These are phyloP conservation scores for Recurvirostra avosetta DNA, from an alignment of 2,113 vertebrate genomes.

Conservation along the genomic window DNA sequence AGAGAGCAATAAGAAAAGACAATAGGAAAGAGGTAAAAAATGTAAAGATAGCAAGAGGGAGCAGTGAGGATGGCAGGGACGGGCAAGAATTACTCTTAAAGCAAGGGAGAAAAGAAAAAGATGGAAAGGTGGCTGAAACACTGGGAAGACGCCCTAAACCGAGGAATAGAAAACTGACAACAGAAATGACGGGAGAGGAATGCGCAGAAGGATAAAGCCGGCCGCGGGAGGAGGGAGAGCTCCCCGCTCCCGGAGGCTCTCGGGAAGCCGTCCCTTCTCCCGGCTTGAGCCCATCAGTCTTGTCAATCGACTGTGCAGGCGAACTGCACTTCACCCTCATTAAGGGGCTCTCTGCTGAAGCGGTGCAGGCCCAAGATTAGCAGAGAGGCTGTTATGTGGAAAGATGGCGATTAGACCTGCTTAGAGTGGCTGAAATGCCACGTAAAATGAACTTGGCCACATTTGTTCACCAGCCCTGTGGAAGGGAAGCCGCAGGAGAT, in stretches of 20 bases:
- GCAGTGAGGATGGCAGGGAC: neutral
- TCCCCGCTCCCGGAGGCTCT: neutral
- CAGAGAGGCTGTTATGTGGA: neutral
- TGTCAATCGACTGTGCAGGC: neutral
- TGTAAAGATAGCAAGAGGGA: neutral
- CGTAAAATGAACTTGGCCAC: neutral
- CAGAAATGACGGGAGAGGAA: neutral
- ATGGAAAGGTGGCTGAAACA: neutral
- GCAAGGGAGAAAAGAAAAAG: neutral
- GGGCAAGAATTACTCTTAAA: neutral
- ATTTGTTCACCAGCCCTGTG: neutral
- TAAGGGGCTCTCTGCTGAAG: neutral
- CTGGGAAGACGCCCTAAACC: neutral
- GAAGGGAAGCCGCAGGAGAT: neutral
- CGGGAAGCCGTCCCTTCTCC: neutral
- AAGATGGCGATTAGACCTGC: neutral
- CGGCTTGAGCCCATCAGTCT: constrained; percentile 29
- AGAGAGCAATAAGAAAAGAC: constrained; percentile 54
- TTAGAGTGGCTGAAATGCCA: neutral
- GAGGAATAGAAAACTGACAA: neutral
- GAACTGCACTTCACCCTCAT: constrained; percentile 38
- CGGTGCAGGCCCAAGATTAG: neutral
- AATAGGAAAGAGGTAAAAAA: constrained; percentile 36
- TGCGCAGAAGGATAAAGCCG: neutral
- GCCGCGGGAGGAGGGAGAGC: neutral